Evolutionary conservation across 2,797 vertebrate species (phyloP).

Genomic region (Lepus oiostolus): DNA sequence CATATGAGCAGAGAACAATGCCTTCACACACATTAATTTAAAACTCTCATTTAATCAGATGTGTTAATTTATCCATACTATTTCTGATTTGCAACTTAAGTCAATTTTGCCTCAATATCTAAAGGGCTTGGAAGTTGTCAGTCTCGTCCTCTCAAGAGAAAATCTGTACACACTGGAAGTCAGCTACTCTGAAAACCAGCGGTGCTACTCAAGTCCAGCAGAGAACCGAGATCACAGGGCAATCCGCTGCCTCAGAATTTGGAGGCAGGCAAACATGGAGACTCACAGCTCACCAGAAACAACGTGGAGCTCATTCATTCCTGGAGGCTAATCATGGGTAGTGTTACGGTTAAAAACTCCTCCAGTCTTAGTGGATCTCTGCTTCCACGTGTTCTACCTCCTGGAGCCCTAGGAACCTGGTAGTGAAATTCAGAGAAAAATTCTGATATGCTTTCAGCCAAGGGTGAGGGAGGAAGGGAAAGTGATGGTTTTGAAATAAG

Average conservation of each 20-base stretch:
- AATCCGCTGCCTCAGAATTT: neutral
- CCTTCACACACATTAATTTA: neutral
- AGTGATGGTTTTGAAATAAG: neutral
- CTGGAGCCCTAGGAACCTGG: neutral
- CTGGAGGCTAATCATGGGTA: neutral
- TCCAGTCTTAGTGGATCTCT: neutral
- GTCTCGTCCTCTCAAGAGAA: neutral
- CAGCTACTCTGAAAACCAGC: neutral
- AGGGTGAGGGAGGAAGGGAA: neutral
- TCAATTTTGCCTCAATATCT: neutral
- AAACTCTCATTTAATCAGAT: neutral
- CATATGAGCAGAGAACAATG: neutral
- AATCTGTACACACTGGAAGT: neutral
- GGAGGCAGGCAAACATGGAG: neutral
- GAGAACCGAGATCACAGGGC: neutral
- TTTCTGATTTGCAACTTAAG: neutral
- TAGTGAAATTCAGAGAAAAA: slow-evolving; percentile 18
- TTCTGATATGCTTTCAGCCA: neutral
- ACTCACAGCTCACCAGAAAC: neutral
- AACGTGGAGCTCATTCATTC: neutral
- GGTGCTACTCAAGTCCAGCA: neutral
- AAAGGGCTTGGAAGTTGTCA: neutral
- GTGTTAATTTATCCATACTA: neutral
- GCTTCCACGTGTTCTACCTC: neutral
- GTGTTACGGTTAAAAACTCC: neutral